Evolutionary conservation across 2,797 vertebrate species (phyloP).

Genomic region (Pseudomugil gertrudae): DNA sequence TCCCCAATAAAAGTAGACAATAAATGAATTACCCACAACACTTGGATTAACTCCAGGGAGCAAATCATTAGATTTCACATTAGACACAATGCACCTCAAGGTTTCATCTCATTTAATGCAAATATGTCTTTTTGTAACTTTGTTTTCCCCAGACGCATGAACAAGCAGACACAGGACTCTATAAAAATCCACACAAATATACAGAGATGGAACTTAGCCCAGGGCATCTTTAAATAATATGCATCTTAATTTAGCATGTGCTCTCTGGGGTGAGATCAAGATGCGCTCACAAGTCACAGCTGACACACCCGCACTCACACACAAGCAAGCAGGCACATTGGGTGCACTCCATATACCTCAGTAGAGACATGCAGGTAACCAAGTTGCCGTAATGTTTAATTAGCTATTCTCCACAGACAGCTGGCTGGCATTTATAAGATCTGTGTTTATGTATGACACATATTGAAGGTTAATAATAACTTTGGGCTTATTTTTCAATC

Average conservation of each 20-base stretch:
- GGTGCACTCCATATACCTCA: constrained; percentile 30
- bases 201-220: constrained; percentile 69
- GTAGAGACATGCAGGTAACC: constrained; percentile 23
- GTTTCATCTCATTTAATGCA: constrained; percentile 43
- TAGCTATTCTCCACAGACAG: constrained; percentile 52
- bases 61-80: constrained; percentile 36
- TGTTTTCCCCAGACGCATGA: constrained; percentile 39
- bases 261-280: constrained; percentile 68
- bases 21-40: constrained; percentile 20
- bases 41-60: constrained; percentile 31
- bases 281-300: constrained; percentile 71
- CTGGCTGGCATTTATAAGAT: constrained; percentile 25
- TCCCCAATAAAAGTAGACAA: neutral
- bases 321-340: constrained; percentile 36
- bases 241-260: constrained; percentile 74
- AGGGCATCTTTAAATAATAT: constrained; percentile 78
- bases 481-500: constrained; percentile 30
- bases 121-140: constrained; percentile 39
- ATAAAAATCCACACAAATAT: constrained; percentile 64
- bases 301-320: constrained; percentile 61
- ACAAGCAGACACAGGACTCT: constrained; percentile 41
- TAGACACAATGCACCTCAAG: constrained; percentile 30
- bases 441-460: constrained; percentile 28
- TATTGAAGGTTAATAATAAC: neutral
- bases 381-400: constrained; percentile 55